phyloP scores from a whole-genome alignment of 1,140 invertebrate species.

The Trinorchestia longiramus region DNA sequence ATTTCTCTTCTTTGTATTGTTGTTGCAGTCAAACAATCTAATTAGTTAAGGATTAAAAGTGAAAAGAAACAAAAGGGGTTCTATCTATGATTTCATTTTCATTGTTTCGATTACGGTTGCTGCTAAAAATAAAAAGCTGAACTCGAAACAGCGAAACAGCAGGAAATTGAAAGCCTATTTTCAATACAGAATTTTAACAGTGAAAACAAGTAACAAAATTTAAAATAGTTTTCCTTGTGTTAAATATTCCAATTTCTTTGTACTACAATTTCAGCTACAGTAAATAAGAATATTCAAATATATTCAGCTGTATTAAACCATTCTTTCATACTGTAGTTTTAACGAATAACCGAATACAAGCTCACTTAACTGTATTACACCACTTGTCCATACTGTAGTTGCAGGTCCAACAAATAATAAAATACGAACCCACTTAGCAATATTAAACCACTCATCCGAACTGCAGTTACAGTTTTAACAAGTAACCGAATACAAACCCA shows the following conservation, averaged over 20 bases:
- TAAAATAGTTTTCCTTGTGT: background rate
- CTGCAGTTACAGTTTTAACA: too few relatives aligned
- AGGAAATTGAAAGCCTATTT: background rate
- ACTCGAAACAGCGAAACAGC: background rate
- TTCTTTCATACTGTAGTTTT: too few relatives aligned
- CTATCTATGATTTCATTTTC: background rate
- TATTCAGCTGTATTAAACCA: too few relatives aligned
- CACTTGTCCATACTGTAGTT: too few relatives aligned
- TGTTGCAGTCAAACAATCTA: background rate
- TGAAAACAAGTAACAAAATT: background rate
- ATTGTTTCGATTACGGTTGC: background rate
- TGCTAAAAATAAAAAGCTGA: background rate
- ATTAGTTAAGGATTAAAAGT: background rate
- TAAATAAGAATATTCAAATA: too few relatives aligned
- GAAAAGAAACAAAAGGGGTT: background rate
- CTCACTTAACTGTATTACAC: too few relatives aligned
- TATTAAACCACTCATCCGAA: too few relatives aligned
- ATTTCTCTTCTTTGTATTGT: background rate
- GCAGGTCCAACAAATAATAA: too few relatives aligned
- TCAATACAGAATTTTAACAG: background rate
- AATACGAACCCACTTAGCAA: too few relatives aligned
- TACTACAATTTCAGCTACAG: too few relatives aligned
- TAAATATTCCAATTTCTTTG: background rate
- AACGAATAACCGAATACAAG: too few relatives aligned
- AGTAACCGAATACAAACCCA: too few relatives aligned